These are phyloP conservation scores for Eucidaris tribuloides DNA, from an alignment of 35 echinoderm and acorn worm species.

Conservation along the genomic window DNA sequence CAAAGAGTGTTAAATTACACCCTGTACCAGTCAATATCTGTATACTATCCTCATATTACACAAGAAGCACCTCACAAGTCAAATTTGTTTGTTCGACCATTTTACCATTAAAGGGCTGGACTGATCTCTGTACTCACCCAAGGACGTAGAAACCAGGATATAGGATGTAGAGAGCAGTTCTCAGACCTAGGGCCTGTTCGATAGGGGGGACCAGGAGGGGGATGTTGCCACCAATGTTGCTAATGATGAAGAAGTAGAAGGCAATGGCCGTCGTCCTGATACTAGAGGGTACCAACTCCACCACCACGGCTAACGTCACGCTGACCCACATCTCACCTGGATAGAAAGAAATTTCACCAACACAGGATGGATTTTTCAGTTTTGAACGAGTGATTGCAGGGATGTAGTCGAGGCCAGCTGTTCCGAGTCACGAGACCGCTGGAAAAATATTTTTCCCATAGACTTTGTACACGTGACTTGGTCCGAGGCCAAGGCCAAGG, in stretches of 20 bases:
- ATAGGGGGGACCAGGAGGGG: conserved; percentile 53
- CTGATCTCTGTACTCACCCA: conserved; percentile 58
- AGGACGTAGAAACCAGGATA: conserved; percentile 79
- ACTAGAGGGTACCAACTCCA: conserved; percentile 71
- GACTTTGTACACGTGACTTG: too few species aligned
- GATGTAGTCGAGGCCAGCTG: too few species aligned
- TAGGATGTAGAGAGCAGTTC: conserved; percentile 48
- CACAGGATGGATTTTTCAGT: too few species aligned
- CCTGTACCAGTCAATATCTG: background rate
- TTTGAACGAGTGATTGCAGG: too few species aligned
- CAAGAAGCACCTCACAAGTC: background rate
- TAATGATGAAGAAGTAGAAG: conserved; percentile 92
- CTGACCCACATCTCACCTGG: conserved; percentile 89
- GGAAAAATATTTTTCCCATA: too few species aligned
- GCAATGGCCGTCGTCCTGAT: conserved; percentile 63
- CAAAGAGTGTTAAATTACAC: background rate
- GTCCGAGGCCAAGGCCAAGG: too few species aligned
- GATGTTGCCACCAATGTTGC: conserved; percentile 88
- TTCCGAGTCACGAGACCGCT: too few species aligned
- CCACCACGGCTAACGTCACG: conserved; percentile 72
- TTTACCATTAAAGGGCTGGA: background rate
- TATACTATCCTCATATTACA: background rate
- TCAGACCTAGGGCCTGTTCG: background rate
- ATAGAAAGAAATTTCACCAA: conserved; percentile 1
- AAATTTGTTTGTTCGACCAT: background rate